These are phyloP conservation scores for Moxostoma hubbsi DNA, from an alignment of 2,797 vertebrate genomes.

Conservation along the genomic window DNA sequence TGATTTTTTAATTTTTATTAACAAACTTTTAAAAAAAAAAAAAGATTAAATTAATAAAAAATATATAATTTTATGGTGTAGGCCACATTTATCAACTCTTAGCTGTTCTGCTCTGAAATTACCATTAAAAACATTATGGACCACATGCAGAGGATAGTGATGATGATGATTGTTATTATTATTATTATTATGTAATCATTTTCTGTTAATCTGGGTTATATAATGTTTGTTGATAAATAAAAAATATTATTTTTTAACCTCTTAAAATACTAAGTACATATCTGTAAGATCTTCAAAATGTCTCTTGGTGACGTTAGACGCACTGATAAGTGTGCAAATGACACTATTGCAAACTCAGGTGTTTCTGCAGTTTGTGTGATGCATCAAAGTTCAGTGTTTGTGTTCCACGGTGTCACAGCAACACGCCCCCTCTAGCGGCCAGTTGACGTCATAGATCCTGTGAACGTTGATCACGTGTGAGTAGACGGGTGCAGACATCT, in stretches of 20 bases:
- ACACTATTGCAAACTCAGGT: not conserved
- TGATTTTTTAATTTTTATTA: too few relatives aligned
- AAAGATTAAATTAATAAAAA: not conserved
- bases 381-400: conserved; percentile 35
- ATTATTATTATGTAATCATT: too few relatives aligned
- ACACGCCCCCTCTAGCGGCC: conserved; percentile 25
- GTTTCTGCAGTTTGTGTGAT: conserved; percentile 22
- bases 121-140: not conserved
- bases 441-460: not conserved
- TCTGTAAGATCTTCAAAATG: not conserved
- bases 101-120: conserved; percentile 4
- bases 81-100: not conserved
- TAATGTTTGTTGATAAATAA: conserved; percentile 3
- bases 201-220: not conserved
- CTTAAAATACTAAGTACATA: not conserved
- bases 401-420: conserved; percentile 39
- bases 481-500: not conserved
- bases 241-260: not conserved
- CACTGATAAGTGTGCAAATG: conserved; percentile 5
- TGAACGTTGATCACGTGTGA: not conserved
- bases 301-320: not conserved
- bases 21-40: not conserved
- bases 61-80: not conserved
- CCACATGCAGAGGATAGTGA: too few relatives aligned
- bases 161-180: too few relatives aligned